These are phyloP conservation scores for Smittia sp. DNA, from an alignment of 2,888 invertebrate species.

Conservation along the genomic window DNA sequence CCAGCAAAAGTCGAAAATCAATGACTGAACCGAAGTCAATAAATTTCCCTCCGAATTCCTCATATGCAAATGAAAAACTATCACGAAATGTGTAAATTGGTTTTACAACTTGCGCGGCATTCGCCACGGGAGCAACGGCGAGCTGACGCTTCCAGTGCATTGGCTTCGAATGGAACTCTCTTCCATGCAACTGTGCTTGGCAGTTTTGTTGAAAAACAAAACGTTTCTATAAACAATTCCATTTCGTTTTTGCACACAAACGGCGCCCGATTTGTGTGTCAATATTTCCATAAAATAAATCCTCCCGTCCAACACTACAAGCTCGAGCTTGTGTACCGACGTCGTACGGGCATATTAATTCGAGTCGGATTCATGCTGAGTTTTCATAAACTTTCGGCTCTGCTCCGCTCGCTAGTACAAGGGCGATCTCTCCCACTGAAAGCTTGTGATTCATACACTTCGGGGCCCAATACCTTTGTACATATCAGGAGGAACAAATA, in stretches of 20 bases:
- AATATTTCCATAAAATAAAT: slow-evolving; percentile 34
- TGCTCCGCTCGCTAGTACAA: background rate
- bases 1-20: slow-evolving; percentile 1
- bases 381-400: background rate
- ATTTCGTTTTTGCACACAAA: background rate
- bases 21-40: background rate
- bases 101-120: background rate
- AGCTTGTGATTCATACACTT: background rate
- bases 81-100: slow-evolving; percentile 1
- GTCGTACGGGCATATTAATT: background rate
- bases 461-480: background rate
- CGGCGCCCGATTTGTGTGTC: slow-evolving; percentile 21
- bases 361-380: background rate
- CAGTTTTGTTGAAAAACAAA: too few relatives aligned
- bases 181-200: background rate
- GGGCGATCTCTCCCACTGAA: background rate
- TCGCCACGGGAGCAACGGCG: too few relatives aligned
- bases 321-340: background rate
- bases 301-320: slow-evolving; percentile 27
- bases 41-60: background rate
- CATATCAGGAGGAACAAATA: slow-evolving; percentile 25
- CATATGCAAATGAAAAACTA: background rate
- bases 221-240: background rate
- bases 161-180: too few relatives aligned
- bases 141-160: too few relatives aligned